phyloP scores from a whole-genome alignment of 2,888 invertebrate genomes.

The Drosophila colorata region DNA sequence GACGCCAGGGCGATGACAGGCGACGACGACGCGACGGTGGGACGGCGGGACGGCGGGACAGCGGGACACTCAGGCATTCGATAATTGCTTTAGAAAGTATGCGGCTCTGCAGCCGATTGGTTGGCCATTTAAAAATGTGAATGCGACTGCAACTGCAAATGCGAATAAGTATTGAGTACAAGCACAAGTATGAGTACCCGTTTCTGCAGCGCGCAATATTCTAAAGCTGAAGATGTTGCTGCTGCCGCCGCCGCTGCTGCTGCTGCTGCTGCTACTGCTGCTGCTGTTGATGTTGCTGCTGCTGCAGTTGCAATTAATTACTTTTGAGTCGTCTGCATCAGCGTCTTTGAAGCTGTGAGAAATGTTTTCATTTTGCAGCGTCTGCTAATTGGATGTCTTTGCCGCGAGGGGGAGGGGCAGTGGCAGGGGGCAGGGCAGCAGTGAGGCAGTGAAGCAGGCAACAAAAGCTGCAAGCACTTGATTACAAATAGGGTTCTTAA shows the following conservation, averaged over 20 bases:
- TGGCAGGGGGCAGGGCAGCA: not conserved
- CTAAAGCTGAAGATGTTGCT: conserved; percentile 17
- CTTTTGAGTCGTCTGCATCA: conserved; percentile 48
- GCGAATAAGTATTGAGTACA: conserved; percentile 16
- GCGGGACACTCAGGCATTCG: conserved; percentile 73
- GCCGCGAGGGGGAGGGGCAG: not conserved
- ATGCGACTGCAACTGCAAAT: conserved; percentile 38
- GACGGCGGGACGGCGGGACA: not conserved
- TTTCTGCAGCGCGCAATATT: conserved; percentile 26
- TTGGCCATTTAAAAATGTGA: conserved; percentile 64
- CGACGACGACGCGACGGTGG: conserved; percentile 13
- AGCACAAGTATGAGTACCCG: conserved; percentile 12
- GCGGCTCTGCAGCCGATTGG: conserved; percentile 72
- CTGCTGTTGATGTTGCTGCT: conserved; percentile 12
- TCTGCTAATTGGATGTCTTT: conserved; percentile 66
- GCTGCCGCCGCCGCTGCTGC: no score
- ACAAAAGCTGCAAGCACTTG: no score
- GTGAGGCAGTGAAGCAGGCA: no score
- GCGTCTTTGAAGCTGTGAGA: conserved; percentile 69
- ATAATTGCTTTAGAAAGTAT: conserved; percentile 81
- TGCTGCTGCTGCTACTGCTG: no score
- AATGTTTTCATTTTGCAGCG: conserved; percentile 80
- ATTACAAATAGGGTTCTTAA: no score
- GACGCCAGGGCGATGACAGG: conserved; percentile 71
- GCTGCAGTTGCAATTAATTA: conserved; percentile 71